Evolutionary conservation across 1,140 invertebrate genomes (phyloP), one percentile per base, ranked within the genome.

Genomic region (Bathynomus jamesi): DNA sequence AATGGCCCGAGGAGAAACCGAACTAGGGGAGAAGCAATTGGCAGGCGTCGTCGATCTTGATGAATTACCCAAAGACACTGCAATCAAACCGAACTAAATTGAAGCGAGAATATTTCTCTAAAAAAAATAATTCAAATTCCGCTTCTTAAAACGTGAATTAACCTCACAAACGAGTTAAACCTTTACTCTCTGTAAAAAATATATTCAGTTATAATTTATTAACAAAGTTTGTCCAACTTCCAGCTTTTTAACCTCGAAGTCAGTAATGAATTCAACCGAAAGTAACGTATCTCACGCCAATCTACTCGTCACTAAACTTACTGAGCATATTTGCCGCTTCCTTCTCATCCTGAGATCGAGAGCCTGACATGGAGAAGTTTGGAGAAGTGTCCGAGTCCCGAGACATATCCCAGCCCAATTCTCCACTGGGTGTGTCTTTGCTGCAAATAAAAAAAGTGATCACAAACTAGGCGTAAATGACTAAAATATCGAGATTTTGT

Each of bases 301-400:
- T n/a, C n/a, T n/a, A n/a, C n/a, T n/a, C n/a, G n/a, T n/a, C n/a
- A n/a, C n/a, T 65, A 31, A 10, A 71, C 73, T 73, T 72, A 93
- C 91, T 90, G 64, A 98, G 85, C 91, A 97, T 95, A 83, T 95
- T 96, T 40, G 95, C 96, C 71, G 93, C 95, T 85, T 98, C 95
- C 7, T 92, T 96, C 85, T 74, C 95, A 80, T 96, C 94, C 78
- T 91, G 89, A 17, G 75, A 76, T 21, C 75, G 71, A 28, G 72
- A 71, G 10, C 67, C 71, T 0, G 72, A 53, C 11, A 69, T 62
- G 11, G 60, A 53, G 66, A 73, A 88, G 84, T 89, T 92, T 10
- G 92, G 91, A 70, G 92, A 94, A 25, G 89, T 93, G 82, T 94
- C 73, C 0, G 91, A 93, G 83, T 94, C 92, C 75, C 92, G 85